Percentiles rank a stretch among this genome's conserved stretches.
Evolutionary conservation across 2,888 invertebrate species (phyloP).

Genomic region (Thymelicus sylvestris): DNA sequence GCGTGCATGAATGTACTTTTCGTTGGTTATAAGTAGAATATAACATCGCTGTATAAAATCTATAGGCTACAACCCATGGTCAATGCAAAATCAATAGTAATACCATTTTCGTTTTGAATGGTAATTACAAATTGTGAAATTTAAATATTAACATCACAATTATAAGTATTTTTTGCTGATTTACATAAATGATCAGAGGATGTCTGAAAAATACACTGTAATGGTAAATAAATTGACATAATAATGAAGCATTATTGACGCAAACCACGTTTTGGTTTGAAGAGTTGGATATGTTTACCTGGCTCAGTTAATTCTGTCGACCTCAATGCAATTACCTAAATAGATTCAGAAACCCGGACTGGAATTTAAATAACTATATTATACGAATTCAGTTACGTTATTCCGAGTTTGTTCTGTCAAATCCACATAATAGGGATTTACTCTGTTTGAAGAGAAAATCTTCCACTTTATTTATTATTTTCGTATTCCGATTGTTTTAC

Average conservation of each 20-base stretch:
- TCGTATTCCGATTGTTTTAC: background rate
- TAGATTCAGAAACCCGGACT: conserved; percentile 40
- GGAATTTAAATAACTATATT: conserved; percentile 38
- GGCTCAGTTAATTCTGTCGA: conserved; percentile 47
- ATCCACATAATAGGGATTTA: conserved; percentile 12
- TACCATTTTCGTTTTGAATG: too few species aligned
- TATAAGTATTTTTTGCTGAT: too few species aligned
- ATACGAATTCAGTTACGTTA: conserved; percentile 30
- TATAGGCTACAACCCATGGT: too few species aligned
- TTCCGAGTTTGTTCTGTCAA: conserved; percentile 15
- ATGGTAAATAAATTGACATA: background rate
- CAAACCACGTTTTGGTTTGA: conserved; percentile 46
- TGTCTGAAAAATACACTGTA: background rate
- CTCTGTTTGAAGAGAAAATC: conserved; percentile 8
- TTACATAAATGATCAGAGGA: too few species aligned
- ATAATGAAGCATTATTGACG: conserved; percentile 37
- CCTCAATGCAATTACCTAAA: conserved; percentile 47
- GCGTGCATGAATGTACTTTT: background rate
- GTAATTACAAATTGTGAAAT: too few species aligned
- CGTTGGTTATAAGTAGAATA: too few species aligned
- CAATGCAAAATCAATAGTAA: too few species aligned
- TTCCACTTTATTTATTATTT: conserved; percentile 1
- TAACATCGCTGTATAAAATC: background rate
- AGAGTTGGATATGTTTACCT: conserved; percentile 43
- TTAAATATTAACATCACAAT: too few species aligned